phyloP scores from a whole-genome alignment of 2,888 invertebrate species.

The Andrena marginata region DNA sequence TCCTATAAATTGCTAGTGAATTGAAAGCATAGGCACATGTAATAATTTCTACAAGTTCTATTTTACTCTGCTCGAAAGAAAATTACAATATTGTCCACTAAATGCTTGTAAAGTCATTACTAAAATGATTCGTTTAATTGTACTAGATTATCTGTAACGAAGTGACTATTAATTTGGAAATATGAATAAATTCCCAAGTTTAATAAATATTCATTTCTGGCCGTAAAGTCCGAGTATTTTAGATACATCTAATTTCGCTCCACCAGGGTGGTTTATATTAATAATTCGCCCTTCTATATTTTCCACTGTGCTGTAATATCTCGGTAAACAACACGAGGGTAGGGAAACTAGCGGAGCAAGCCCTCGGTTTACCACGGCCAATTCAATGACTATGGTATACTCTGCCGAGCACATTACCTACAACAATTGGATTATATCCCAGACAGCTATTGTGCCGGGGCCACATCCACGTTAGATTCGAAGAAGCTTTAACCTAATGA shows the following conservation, averaged over 20 bases:
- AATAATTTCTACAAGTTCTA: not conserved
- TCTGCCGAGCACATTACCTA: slow-evolving; percentile 46
- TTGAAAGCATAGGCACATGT: not conserved
- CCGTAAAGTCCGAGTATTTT: not conserved
- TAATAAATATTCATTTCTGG: not conserved
- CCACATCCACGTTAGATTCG: slow-evolving; percentile 42
- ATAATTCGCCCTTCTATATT: slow-evolving; percentile 42
- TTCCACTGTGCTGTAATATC: slow-evolving; percentile 41
- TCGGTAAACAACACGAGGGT: slow-evolving; percentile 25
- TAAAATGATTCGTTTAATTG: no score
- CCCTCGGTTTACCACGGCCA: slow-evolving; percentile 58
- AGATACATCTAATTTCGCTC: not conserved
- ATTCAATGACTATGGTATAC: slow-evolving; percentile 56
- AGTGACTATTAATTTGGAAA: not conserved
- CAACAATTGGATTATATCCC: slow-evolving; percentile 55
- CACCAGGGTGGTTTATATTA: slow-evolving; percentile 11
- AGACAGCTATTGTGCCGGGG: slow-evolving; percentile 31
- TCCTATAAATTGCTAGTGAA: not conserved
- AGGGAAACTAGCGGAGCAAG: slow-evolving; percentile 45
- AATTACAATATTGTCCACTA: not conserved
- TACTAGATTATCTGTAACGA: not conserved
- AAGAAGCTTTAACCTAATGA: slow-evolving; percentile 37
- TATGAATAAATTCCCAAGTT: not conserved
- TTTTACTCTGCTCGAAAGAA: not conserved
- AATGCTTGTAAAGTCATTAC: not conserved